Base-by-base conservation (phyloP, 1,140 invertebrate species). In the Drosophila grimshawi region DNA sequence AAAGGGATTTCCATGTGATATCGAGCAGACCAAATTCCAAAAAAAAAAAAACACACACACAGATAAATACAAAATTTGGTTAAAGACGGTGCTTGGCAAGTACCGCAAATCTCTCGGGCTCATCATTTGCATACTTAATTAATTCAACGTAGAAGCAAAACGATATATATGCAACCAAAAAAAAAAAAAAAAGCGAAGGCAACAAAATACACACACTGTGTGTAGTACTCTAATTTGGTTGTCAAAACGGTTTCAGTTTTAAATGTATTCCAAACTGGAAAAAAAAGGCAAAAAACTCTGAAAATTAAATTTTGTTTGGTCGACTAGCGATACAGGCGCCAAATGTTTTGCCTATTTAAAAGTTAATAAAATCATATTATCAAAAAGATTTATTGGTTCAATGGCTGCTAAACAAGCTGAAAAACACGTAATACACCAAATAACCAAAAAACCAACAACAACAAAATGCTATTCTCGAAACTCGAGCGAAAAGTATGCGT, bases 351-450 rank as follows among this genome's bases (percentile, higher is more conserved):
- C 68, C 80, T 78, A 89, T 85, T 86, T 86, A 86, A 86, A 86
- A 86, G 82, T 86, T 72, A 86, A 86, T 86, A 81, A 86, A 86
- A 86, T 80, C 85, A 89, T 90, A 85, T 89, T 89, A 89, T 90
- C 81, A 60, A 71, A 29, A 78, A 89, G 85, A 89, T 89, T 89
- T 89, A 89, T 89, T 73, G 75, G 86, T 85, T 89, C 85, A 83
- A 70, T 74, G 52, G 70, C 45, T 69, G 71, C 57, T 37, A 37
- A 68, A 62, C 65, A 69, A 69, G 65, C 57, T 52, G 53, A 55
- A 49, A 68, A 78, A 86, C 77, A 78, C 73, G 72, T 67, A 80
- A 69, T 48, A 86, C 57, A 83, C 80, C 65, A 57, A 71, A 62
- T 66, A 49, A 29, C 43, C 52, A 43, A 73, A 35, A 37, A 11